Conservation (phyloP, 2,797 vertebrate species). For the Babyrousa celebensis region DNA sequence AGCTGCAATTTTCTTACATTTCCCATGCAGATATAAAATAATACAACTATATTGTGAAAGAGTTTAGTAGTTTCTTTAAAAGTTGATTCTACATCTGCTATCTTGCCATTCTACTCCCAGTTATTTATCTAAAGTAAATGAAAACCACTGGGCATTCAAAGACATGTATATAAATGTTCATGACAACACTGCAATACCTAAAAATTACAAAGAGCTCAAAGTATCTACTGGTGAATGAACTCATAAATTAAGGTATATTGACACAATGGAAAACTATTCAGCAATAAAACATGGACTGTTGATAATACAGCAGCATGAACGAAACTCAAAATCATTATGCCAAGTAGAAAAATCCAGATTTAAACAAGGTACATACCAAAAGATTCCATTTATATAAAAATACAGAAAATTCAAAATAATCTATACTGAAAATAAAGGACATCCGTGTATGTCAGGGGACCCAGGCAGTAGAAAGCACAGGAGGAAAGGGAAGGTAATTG, state of each 20-base stretch:
- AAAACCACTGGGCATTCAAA: background rate
- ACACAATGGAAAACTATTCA: background rate
- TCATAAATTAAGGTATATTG: background rate
- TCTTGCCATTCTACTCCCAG: background rate
- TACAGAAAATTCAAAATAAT: background rate
- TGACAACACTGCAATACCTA: background rate
- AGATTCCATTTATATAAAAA: background rate
- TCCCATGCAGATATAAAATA: background rate
- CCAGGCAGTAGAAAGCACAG: fast-evolving
- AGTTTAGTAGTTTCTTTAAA: background rate
- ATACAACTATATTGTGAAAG: background rate
- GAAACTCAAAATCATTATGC: background rate
- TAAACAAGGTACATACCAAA: background rate
- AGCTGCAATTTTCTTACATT: background rate
- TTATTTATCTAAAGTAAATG: background rate
- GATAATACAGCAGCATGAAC: background rate
- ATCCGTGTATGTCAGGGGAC: background rate
- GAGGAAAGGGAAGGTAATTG: background rate
- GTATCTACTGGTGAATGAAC: background rate
- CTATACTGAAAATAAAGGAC: background rate
- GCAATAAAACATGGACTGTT: background rate
- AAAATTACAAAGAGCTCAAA: background rate
- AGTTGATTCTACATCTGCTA: background rate
- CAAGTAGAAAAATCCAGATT: background rate
- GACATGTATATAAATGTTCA: background rate